phyloP scores from a whole-genome alignment of 2,113 vertebrate genomes.

The Myodes glareolus region DNA sequence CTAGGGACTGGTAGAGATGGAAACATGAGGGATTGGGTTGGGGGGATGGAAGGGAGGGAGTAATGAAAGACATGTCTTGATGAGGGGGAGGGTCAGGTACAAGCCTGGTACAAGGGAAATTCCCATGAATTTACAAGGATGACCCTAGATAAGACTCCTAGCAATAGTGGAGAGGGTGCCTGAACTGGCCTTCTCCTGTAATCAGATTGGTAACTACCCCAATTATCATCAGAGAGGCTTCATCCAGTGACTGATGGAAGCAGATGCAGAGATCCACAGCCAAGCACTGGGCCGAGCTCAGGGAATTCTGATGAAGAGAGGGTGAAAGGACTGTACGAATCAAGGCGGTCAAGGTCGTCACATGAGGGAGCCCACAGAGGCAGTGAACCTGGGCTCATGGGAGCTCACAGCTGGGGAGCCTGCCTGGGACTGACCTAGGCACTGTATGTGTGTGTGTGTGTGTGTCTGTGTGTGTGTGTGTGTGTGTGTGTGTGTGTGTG shows the following conservation, averaged over 20 bases:
- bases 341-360: neutral
- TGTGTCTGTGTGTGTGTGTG: too few species aligned
- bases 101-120: neutral
- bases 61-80: neutral
- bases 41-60: neutral
- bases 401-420: neutral
- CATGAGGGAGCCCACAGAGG: neutral
- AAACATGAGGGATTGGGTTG: neutral
- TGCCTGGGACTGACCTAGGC: neutral
- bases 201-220: neutral
- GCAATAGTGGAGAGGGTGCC: neutral
- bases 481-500: too few species aligned
- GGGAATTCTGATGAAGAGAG: neutral
- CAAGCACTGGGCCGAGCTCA: neutral
- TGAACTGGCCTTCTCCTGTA: neutral
- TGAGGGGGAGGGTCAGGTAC: neutral
- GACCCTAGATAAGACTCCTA: neutral
- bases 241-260: neutral
- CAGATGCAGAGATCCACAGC: neutral
- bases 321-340: neutral
- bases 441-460: neutral
- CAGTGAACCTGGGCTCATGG: neutral
- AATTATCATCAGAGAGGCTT: neutral
- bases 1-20: neutral
- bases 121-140: neutral